Percentiles rank a stretch among this genome's conserved stretches.
Conservation (phyloP, 2,797 vertebrate genomes). For the Jordanella pulchra region DNA sequence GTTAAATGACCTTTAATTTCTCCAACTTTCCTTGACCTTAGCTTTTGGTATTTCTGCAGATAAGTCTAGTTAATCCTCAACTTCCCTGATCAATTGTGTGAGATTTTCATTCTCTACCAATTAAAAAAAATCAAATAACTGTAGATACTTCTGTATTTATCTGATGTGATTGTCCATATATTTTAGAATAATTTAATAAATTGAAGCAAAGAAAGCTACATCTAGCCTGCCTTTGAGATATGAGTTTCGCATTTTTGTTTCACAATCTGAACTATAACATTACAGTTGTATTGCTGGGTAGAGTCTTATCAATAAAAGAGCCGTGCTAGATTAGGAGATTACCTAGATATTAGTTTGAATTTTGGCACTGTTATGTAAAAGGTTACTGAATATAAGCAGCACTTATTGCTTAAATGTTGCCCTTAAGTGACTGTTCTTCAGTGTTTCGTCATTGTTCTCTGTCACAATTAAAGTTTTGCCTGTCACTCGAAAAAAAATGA, state of each 20-base stretch:
- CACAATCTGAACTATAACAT: conserved; percentile 18
- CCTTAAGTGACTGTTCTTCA: conserved; percentile 20
- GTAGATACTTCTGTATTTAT: background rate
- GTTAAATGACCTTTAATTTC: background rate
- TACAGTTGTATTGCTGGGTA: background rate
- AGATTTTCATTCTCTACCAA: background rate
- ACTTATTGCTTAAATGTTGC: background rate
- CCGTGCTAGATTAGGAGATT: too few species aligned
- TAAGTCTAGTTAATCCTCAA: background rate
- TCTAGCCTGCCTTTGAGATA: background rate
- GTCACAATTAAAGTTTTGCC: conserved; percentile 43
- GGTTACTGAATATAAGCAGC: background rate
- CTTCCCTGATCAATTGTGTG: too few species aligned
- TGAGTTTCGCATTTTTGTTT: background rate
- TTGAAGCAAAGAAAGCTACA: background rate
- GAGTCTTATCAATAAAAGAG: conserved; percentile 3
- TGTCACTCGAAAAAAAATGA: conserved; percentile 28
- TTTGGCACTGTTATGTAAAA: background rate
- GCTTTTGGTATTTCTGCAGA: background rate
- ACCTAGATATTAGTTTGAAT: background rate
- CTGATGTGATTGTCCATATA: background rate
- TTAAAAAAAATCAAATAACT: background rate
- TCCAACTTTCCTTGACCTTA: background rate
- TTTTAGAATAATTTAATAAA: background rate
- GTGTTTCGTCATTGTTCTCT: conserved; percentile 24